Evolutionary conservation across 2,888 invertebrate genomes (phyloP), one percentile per base, ranked within the genome.

Genomic region (Eupithecia insigniata): DNA sequence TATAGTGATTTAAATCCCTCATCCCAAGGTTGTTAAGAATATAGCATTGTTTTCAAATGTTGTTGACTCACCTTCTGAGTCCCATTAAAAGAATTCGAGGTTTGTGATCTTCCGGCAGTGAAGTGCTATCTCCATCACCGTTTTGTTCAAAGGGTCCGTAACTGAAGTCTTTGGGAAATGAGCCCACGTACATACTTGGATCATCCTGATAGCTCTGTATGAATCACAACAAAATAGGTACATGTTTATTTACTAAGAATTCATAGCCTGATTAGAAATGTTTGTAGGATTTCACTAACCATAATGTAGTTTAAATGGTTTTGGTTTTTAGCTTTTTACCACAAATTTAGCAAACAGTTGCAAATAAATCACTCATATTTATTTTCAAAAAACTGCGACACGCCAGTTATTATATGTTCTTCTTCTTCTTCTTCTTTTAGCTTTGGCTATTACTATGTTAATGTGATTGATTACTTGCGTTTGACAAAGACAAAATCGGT

Each of bases 81-180:
- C 99, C 99, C 99, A 99, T 99, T 32, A 99, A 93, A 46, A 99
- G 94, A 85, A 99, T 99, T 81, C 98, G 96, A 65, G 99, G 99
- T 89, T 99, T 99, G 81, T 97, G 97, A 85, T 98, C 97, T 68
- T 96, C 96, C 65, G 95, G 95, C 72, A 95, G 87, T 66, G 95
- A 95, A 61, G 95, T 90, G 79, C 88, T 95, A 80, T 95, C 95
- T 58, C 96, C 96, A 82, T 97, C 97, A 64, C 95, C 96, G 83
- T 97, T 97, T 72, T 96, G 97, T 87, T 98, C 98, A 84, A 97
- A 98, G 16, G 96, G 96, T 2, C 98, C 98, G 90, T 98, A 99
- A 61, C 98, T 98, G 92, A 98, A 99, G 87, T 98, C 98, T 89
- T 98, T 98, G 12, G 98, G 98, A 89, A 98, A 99, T 34, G 96